Conservation (phyloP, 2,113 vertebrate species). For the Pagrus major region DNA sequence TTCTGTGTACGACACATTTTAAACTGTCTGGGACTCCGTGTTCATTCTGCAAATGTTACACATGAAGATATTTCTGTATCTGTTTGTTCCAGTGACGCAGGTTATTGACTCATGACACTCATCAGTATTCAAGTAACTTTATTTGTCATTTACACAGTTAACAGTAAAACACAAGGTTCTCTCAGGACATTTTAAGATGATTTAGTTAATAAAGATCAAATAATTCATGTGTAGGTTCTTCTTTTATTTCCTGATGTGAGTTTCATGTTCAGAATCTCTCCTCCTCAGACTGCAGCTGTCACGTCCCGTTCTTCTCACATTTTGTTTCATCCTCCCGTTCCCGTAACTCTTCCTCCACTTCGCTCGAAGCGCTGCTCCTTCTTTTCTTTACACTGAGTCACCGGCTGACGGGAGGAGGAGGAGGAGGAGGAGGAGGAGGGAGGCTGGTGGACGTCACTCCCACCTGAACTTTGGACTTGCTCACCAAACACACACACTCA, state of each 20-base stretch:
- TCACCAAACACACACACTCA: conserved; percentile 17
- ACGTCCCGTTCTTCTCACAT: not conserved
- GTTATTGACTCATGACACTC: too few species aligned
- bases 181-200: too few species aligned
- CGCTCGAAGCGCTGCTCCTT: not conserved
- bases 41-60: too few species aligned
- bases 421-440: not conserved
- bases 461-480: conserved; percentile 48
- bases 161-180: too few species aligned
- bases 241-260: not conserved
- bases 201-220: too few species aligned
- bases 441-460: conserved; percentile 17
- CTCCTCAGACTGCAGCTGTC: not conserved
- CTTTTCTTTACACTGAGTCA: conserved; percentile 33
- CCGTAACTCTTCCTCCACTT: not conserved
- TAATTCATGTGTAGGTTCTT: not conserved
- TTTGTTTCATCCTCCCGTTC: not conserved
- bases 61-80: too few species aligned
- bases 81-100: too few species aligned
- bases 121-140: too few species aligned
- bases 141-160: too few species aligned
- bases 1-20: too few species aligned
- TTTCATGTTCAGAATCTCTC: not conserved
- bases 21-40: too few species aligned
- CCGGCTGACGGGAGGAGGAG: not conserved